Evolutionary conservation across 2,888 invertebrate species (phyloP).

Genomic region (Chrysotoxum bicinctum): DNA sequence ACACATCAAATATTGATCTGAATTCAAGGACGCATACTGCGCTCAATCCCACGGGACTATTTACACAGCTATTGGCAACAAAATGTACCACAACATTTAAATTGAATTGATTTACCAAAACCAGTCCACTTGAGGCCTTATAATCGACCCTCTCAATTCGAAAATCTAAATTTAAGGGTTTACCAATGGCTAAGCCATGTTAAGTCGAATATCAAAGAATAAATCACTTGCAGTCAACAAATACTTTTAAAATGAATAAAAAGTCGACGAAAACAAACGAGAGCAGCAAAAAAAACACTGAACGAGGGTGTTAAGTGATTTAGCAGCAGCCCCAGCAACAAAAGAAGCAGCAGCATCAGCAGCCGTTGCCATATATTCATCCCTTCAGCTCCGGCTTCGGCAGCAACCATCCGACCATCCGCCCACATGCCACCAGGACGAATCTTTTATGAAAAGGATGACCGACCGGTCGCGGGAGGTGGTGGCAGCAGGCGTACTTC

Average conservation of each 20-base stretch:
- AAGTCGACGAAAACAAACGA: conserved; percentile 13
- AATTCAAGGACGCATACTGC: conserved; percentile 34
- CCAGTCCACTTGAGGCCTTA: conserved; percentile 30
- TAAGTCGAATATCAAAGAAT: conserved; percentile 74
- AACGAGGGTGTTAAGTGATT: conserved; percentile 76
- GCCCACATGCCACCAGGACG: conserved; percentile 4
- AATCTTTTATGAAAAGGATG: conserved; percentile 4
- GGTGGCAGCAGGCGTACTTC: conserved; percentile 18
- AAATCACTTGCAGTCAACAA: conserved; percentile 74
- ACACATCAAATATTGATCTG: conserved; percentile 45
- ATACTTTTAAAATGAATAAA: conserved; percentile 69
- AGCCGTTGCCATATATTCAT: conserved; percentile 43
- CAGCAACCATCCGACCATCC: neutral
- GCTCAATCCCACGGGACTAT: conserved; percentile 58
- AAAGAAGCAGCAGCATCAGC: conserved; percentile 35
- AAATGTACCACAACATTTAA: conserved; percentile 19
- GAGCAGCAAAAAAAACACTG: conserved; percentile 32
- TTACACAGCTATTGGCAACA: conserved; percentile 60
- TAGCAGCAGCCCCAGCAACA: conserved; percentile 68
- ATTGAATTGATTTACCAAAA: conserved; percentile 39
- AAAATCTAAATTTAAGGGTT: conserved; percentile 61
- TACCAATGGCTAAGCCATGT: conserved; percentile 64
- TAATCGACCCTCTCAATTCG: conserved; percentile 5
- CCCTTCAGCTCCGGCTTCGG: conserved; percentile 40
- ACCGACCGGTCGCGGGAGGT: neutral